Conservation (phyloP, 2,797 vertebrate genomes). For the Halcyon badia region DNA sequence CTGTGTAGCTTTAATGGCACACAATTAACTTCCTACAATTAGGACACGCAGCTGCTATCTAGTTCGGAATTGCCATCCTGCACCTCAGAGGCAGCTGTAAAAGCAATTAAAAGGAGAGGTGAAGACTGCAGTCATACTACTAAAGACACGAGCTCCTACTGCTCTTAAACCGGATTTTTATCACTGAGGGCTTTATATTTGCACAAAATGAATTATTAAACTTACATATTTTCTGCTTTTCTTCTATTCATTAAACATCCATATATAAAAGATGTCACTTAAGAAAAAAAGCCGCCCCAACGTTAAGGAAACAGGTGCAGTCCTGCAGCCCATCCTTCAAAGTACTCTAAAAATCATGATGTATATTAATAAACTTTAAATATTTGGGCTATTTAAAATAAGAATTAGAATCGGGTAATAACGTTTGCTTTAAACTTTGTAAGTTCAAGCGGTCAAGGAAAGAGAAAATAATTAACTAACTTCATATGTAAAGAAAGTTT, state of each 20-base stretch:
- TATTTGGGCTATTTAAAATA: not conserved
- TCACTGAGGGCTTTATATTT: not conserved
- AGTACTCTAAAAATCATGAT: not conserved
- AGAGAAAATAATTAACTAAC: not conserved
- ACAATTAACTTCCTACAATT: not conserved
- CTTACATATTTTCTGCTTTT: not conserved
- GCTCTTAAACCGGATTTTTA: not conserved
- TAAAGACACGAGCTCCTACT: not conserved
- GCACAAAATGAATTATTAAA: not conserved
- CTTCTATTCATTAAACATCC: not conserved
- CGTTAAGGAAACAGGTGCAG: not conserved
- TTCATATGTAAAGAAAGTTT: not conserved
- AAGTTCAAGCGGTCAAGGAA: not conserved
- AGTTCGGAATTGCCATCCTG: not conserved
- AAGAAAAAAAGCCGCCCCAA: not conserved
- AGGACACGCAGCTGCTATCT: not conserved
- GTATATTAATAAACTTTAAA: not conserved
- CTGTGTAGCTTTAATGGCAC: not conserved
- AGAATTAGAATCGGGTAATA: not conserved
- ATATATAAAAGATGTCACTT: rapidly evolving
- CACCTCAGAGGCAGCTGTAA: not conserved
- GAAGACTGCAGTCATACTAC: not conserved
- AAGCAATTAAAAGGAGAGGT: not conserved
- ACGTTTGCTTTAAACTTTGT: not conserved
- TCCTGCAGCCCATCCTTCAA: not conserved